Percentiles rank a stretch among this genome's conserved stretches.
Conservation (phyloP, 2,113 vertebrate species). For the Gasterosteus aculeatus region DNA sequence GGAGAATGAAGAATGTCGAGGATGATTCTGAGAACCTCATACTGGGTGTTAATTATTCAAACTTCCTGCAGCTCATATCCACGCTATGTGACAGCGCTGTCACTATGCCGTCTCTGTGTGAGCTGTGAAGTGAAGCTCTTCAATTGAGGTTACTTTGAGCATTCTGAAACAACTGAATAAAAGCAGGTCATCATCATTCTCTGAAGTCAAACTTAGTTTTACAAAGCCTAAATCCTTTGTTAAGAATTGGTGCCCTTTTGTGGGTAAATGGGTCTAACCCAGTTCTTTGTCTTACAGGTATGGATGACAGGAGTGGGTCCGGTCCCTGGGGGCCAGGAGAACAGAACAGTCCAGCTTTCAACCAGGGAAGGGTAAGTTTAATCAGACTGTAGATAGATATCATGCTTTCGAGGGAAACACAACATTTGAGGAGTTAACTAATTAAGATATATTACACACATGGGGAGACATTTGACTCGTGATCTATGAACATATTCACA, state of each 20-base stretch:
- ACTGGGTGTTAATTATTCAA: conserved; percentile 81
- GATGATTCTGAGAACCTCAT: conserved; percentile 73
- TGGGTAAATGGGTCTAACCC: conserved; percentile 29
- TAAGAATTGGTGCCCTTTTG: conserved; percentile 18
- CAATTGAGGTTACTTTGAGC: conserved; percentile 47
- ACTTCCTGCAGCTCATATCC: conserved; percentile 76
- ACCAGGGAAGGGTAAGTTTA: conserved; percentile 87
- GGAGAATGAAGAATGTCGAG: conserved; percentile 71
- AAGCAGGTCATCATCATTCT: conserved; percentile 60
- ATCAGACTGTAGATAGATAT: not conserved
- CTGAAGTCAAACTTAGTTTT: conserved; percentile 41
- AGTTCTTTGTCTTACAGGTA: conserved; percentile 79
- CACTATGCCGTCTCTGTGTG: conserved; percentile 63
- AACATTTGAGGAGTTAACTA: not conserved
- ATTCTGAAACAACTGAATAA: conserved; percentile 40
- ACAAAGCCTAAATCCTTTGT: conserved; percentile 21
- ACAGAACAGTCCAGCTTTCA: conserved; percentile 89
- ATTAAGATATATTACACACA: not conserved
- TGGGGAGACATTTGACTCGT: not conserved
- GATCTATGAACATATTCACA: not conserved
- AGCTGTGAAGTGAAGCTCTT: conserved; percentile 57
- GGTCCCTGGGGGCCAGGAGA: conserved; percentile 89
- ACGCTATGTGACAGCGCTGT: conserved; percentile 69
- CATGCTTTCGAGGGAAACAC: not conserved
- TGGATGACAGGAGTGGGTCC: conserved; percentile 89